Conservation (phyloP, 2,113 vertebrate genomes). For the Lepus americanus region DNA sequence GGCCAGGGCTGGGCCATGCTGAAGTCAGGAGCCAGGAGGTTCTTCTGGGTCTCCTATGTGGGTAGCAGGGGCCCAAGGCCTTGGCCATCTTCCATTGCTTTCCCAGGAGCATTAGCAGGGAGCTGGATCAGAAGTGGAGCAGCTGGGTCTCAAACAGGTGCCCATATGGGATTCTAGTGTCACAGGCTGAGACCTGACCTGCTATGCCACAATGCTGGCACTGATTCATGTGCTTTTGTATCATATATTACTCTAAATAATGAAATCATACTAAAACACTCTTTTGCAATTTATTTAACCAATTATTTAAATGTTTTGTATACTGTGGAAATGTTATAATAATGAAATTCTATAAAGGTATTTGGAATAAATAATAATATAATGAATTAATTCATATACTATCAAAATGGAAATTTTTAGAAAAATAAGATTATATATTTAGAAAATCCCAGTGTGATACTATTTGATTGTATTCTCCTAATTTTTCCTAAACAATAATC, state of each 20-base stretch:
- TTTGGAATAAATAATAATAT: neutral
- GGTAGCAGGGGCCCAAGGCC: too few relatives aligned
- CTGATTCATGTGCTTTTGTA: neutral
- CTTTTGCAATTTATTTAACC: neutral
- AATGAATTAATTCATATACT: neutral
- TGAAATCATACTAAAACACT: neutral
- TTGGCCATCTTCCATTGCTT: too few relatives aligned
- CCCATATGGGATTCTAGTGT: too few relatives aligned
- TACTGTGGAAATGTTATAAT: neutral
- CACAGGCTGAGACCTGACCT: too few relatives aligned
- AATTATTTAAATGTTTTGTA: neutral
- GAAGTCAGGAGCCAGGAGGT: too few relatives aligned
- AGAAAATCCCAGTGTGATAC: neutral
- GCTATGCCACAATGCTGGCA: too few relatives aligned
- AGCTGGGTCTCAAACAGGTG: too few relatives aligned
- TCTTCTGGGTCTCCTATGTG: too few relatives aligned
- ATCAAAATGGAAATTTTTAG: neutral
- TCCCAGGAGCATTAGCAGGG: too few relatives aligned
- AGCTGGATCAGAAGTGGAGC: too few relatives aligned
- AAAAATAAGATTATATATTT: neutral
- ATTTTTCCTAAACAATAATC: neutral
- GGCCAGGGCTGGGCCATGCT: too few relatives aligned
- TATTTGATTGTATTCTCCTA: neutral
- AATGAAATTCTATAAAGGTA: conserved; percentile 25
- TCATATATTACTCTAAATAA: conserved; percentile 38